Percentiles rank a stretch among this genome's conserved stretches.
Evolutionary conservation across 2,797 vertebrate species (phyloP).

Genomic region (Centroberyx gerrardi): DNA sequence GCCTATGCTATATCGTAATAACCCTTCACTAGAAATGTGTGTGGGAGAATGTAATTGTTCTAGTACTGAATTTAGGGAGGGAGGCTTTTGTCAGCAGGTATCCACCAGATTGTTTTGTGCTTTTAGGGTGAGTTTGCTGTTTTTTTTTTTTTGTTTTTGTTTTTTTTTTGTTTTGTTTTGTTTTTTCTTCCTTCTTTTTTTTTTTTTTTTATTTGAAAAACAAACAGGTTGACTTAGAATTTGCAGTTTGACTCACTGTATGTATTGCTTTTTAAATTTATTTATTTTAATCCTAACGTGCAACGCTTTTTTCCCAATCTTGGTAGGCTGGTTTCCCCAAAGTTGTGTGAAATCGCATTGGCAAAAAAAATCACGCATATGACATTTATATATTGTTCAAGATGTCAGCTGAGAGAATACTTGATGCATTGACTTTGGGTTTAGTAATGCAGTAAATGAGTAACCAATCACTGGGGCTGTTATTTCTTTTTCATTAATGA

Average conservation of each 20-base stretch:
- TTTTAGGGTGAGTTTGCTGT: conserved; percentile 83
- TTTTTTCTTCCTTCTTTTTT: conserved; percentile 24
- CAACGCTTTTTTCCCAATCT: conserved; percentile 83
- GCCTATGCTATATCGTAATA: conserved; percentile 80
- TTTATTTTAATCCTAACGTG: conserved; percentile 87
- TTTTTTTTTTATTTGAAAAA: conserved; percentile 57
- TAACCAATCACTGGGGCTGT: conserved; percentile 86
- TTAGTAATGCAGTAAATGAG: conserved; percentile 85
- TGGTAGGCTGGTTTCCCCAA: conserved; percentile 86
- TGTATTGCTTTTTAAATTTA: conserved; percentile 85
- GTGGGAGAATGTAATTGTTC: conserved; percentile 84
- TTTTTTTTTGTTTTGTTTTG: conserved; percentile 14
- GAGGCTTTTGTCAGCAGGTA: conserved; percentile 74
- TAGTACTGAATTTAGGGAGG: conserved; percentile 74
- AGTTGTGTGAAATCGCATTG: conserved; percentile 87
- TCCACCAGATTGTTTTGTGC: conserved; percentile 78
- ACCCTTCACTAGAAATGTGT: conserved; percentile 82
- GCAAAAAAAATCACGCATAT: conserved; percentile 83
- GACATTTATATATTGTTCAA: conserved; percentile 81
- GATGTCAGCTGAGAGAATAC: conserved; percentile 83
- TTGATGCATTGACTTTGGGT: conserved; percentile 86
- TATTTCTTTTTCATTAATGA: conserved; percentile 79
- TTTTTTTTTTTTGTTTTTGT: conserved; percentile 41
- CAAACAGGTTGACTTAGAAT: conserved; percentile 81
- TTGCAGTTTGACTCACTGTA: conserved; percentile 85